phyloP scores from a whole-genome alignment of 2,888 invertebrate species.

The Holacanthella duospinosa region DNA sequence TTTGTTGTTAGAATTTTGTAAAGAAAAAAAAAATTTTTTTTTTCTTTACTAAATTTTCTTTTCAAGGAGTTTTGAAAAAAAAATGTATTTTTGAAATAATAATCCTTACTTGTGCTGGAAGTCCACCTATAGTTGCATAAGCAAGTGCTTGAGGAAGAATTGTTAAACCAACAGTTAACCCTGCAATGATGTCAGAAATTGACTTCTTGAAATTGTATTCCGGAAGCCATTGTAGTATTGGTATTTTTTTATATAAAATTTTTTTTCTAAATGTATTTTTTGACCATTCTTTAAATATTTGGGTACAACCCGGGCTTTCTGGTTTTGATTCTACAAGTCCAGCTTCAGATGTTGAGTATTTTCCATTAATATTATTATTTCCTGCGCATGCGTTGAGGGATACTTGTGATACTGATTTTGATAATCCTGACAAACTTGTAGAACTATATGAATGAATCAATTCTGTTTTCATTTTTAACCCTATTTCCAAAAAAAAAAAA shows the following conservation, averaged over 20 bases:
- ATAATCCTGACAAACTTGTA: slow-evolving; percentile 26
- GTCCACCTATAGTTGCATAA: slow-evolving; percentile 76
- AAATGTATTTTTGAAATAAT: no score
- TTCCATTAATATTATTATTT: slow-evolving; percentile 1
- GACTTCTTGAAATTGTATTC: slow-evolving; percentile 41
- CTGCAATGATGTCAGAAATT: slow-evolving; percentile 45
- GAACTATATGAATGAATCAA: slow-evolving; percentile 35
- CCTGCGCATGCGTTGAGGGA: slow-evolving; percentile 6
- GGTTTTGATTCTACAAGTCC: slow-evolving; percentile 16
- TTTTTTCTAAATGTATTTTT: slow-evolving; percentile 26
- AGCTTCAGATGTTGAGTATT: slow-evolving; percentile 14
- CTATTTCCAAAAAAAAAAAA: background rate
- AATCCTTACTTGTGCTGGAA: slow-evolving; percentile 43
- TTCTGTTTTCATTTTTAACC: slow-evolving; percentile 33
- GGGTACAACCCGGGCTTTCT: background rate
- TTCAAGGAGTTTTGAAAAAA: no score
- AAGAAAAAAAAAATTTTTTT: no score
- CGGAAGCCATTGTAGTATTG: slow-evolving; percentile 40
- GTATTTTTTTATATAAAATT: slow-evolving; percentile 26
- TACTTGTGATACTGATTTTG: slow-evolving; percentile 26
- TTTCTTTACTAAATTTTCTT: no score
- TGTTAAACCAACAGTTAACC: slow-evolving; percentile 46
- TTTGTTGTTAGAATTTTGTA: no score
- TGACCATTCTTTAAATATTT: slow-evolving; percentile 17
- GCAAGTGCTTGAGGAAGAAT: slow-evolving; percentile 54